phyloP scores from a whole-genome alignment of 1,140 invertebrate species.

The Brachystomella parvula region DNA sequence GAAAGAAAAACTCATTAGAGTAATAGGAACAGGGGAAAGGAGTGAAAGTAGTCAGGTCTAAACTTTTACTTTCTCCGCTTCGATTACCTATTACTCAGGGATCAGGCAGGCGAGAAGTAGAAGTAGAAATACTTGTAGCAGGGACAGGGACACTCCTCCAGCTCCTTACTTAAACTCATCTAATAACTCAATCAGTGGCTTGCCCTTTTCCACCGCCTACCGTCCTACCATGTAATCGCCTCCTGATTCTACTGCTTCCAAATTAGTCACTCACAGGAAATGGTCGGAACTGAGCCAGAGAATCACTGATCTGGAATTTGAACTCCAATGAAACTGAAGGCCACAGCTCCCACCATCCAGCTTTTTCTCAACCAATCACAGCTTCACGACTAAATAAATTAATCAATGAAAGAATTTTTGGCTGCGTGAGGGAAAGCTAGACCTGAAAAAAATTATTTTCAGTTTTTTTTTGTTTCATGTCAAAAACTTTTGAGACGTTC shows the following conservation, averaged over 20 bases:
- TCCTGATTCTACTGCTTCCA: neutral
- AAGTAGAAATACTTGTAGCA: neutral
- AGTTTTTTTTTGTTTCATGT: too few relatives aligned
- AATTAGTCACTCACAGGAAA: too few relatives aligned
- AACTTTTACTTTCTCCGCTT: neutral
- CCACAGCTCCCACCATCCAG: too few relatives aligned
- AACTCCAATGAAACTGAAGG: too few relatives aligned
- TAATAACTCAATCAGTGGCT: constrained; percentile 1
- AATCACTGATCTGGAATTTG: too few relatives aligned
- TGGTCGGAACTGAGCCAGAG: too few relatives aligned
- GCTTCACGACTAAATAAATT: too few relatives aligned
- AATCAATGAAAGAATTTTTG: too few relatives aligned
- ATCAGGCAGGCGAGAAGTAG: too few relatives aligned
- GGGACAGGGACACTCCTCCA: neutral
- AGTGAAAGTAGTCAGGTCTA: neutral
- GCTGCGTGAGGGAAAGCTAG: too few relatives aligned
- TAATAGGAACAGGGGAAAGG: constrained; percentile 3
- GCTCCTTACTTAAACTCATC: neutral
- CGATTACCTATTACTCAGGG: neutral
- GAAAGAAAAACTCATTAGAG: constrained; percentile 10
- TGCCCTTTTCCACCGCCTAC: neutral
- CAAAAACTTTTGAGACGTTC: neutral
- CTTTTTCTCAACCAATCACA: too few relatives aligned
- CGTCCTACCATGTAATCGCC: neutral
- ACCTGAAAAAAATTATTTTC: too few relatives aligned